These are phyloP conservation scores for Megathymus violae DNA, from an alignment of 1,140 invertebrate species.

Conservation along the genomic window DNA sequence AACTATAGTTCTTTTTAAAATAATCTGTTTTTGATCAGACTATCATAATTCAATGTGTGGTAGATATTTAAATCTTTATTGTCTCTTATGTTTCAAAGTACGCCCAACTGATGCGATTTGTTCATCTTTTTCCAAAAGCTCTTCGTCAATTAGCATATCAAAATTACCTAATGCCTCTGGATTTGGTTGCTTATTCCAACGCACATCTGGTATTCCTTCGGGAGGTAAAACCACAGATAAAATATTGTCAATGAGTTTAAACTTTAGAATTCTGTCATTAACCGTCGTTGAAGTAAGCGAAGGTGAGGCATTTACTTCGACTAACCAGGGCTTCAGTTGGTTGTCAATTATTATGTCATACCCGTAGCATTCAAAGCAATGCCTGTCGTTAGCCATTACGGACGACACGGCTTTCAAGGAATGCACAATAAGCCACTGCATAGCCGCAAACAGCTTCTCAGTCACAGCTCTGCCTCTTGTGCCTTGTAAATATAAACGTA, in stretches of 20 bases:
- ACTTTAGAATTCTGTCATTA: slow-evolving; percentile 97
- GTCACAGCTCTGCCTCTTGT: slow-evolving; percentile 94
- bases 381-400: slow-evolving; percentile 89
- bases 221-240: slow-evolving; percentile 95
- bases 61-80: slow-evolving; percentile 5
- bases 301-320: slow-evolving; percentile 97
- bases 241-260: slow-evolving; percentile 97
- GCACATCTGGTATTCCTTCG: slow-evolving; percentile 94
- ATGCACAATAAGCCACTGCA: slow-evolving; percentile 96
- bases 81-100: slow-evolving; percentile 14
- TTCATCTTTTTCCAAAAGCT: slow-evolving; percentile 70
- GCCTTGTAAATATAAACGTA: slow-evolving; percentile 95
- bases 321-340: slow-evolving; percentile 93
- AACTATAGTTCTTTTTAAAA: no score
- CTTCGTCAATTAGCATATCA: slow-evolving; percentile 94
- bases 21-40: no score
- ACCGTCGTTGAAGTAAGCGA: slow-evolving; percentile 97
- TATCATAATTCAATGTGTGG: no score
- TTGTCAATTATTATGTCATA: slow-evolving; percentile 96
- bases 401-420: slow-evolving; percentile 91
- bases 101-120: slow-evolving; percentile 6
- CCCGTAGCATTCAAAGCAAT: slow-evolving; percentile 96
- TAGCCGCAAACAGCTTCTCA: slow-evolving; percentile 91
- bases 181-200: slow-evolving; percentile 94
- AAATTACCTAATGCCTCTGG: slow-evolving; percentile 94